Evolutionary conservation across 2,113 vertebrate genomes (phyloP), one percentile per base, ranked within the genome.

Genomic region (Microcebus griseorufus): DNA sequence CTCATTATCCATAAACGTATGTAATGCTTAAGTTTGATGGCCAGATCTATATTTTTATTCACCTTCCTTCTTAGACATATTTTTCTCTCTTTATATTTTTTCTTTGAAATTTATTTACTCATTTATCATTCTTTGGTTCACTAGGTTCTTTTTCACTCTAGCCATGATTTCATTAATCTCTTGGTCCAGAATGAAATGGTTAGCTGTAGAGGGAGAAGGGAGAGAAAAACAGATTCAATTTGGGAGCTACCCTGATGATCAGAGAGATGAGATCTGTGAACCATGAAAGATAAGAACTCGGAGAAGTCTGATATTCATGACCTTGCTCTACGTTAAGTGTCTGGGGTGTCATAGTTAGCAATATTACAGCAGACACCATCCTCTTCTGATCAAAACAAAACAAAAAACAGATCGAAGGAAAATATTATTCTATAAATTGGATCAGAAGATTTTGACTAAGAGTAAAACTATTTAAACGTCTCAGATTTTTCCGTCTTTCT

Each of bases 181-280:
- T 95, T 90, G 62, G 94, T 94, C 91, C 82, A 96, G 76, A 99
- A 97, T 95, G 82, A 97, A 97, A 98, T 88, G 83, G 62, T 92
- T 97, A 90, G 69, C 97, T 95, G 88, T 87, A 96, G 96, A 92
- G 67, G 96, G 87, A 97, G 90, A 93, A 88, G 48, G 0, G 82
- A 95, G 58, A 83, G 76, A 93, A 98, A 97, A 97, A 88, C 80
- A 97, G 69, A 94, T 98, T 98, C 34, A 65, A 53, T 98, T 76
- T 97, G 95, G 95, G 85, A 98, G 95, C 86, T 94, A 95, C 95
- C 90, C 93, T 95, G 95, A 96, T 98, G 98, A 97, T 98, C 97
- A 98, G 97, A 97, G 94, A 98, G 97, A 98, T 98, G 97, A 93
- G 90, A 94, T 98, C 97, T 98, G 81, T 98, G 98, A 98, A 98